phyloP scores from a whole-genome alignment of 2,888 invertebrate genomes.

The Sisyra nigra region DNA sequence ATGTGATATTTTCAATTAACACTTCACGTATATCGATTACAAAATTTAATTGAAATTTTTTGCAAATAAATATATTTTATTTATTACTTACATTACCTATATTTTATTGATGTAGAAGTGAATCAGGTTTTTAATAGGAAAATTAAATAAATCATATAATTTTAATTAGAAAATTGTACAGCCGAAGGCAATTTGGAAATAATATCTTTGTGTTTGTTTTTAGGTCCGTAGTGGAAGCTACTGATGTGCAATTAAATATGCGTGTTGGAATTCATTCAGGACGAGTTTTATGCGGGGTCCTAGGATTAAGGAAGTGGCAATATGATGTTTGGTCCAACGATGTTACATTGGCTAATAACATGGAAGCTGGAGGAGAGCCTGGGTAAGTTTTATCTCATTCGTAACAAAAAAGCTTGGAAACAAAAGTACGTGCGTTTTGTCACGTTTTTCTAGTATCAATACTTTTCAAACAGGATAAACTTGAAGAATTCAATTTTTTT shows the following conservation, averaged over 20 bases:
- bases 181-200: too few species aligned
- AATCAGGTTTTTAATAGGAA: too few species aligned
- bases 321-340: conserved; percentile 92
- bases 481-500: too few species aligned
- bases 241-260: conserved; percentile 86
- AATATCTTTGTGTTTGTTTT: conserved; percentile 6
- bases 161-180: too few species aligned
- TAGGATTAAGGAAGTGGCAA: conserved; percentile 85
- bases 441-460: neutral
- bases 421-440: neutral
- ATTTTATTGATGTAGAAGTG: too few species aligned
- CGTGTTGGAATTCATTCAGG: conserved; percentile 87
- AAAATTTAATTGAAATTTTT: too few species aligned
- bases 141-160: too few species aligned
- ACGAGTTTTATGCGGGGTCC: conserved; percentile 74
- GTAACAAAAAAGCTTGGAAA: neutral
- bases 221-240: conserved; percentile 76
- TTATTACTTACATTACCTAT: too few species aligned
- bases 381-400: conserved; percentile 40
- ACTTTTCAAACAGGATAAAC: neutral
- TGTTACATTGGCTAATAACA: conserved; percentile 76
- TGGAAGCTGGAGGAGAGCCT: conserved; percentile 82
- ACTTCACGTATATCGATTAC: too few species aligned
- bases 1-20: too few species aligned
- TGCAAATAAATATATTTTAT: too few species aligned